Conservation (phyloP, 2,888 invertebrate genomes). For the Trissoscelio sp. region DNA sequence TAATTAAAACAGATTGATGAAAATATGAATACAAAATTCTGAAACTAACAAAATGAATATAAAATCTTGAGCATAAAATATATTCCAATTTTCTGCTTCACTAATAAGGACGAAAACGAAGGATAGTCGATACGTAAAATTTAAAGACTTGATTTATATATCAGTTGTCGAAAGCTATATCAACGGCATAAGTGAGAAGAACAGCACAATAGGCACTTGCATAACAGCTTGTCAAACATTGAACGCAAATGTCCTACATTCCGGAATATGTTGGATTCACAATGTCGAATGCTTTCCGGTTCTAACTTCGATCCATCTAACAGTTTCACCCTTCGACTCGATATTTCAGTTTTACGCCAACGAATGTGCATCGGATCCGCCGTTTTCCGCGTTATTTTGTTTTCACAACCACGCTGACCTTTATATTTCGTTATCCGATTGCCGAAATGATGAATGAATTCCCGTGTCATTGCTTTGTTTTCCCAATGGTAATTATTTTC, state of each 20-base stretch:
- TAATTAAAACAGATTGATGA: too few relatives aligned
- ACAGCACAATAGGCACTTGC: slow-evolving; percentile 46
- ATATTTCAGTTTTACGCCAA: slow-evolving; percentile 50
- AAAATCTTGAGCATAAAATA: too few relatives aligned
- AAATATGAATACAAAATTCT: too few relatives aligned
- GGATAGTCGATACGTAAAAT: slow-evolving; percentile 2
- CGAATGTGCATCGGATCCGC: slow-evolving; percentile 27
- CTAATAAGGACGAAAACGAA: neutral
- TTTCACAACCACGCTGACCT: slow-evolving; percentile 13
- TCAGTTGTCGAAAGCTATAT: slow-evolving; percentile 34
- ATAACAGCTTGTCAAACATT: slow-evolving; percentile 62
- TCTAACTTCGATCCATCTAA: slow-evolving; percentile 37
- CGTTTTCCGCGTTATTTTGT: slow-evolving; percentile 12
- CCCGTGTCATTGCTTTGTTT: neutral
- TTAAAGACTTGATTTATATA: slow-evolving; percentile 11
- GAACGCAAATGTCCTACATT: slow-evolving; percentile 59
- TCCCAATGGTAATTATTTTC: neutral
- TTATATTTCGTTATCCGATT: neutral
- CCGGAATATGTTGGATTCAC: slow-evolving; percentile 52
- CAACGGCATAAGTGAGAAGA: slow-evolving; percentile 17
- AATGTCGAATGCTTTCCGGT: slow-evolving; percentile 49
- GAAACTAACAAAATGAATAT: too few relatives aligned
- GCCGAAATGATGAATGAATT: neutral
- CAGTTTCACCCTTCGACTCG: slow-evolving; percentile 38
- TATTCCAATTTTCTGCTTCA: neutral